Evolutionary conservation across 2,113 vertebrate species (phyloP), one percentile per base, ranked within the genome.

Genomic region (Corapipo altera): DNA sequence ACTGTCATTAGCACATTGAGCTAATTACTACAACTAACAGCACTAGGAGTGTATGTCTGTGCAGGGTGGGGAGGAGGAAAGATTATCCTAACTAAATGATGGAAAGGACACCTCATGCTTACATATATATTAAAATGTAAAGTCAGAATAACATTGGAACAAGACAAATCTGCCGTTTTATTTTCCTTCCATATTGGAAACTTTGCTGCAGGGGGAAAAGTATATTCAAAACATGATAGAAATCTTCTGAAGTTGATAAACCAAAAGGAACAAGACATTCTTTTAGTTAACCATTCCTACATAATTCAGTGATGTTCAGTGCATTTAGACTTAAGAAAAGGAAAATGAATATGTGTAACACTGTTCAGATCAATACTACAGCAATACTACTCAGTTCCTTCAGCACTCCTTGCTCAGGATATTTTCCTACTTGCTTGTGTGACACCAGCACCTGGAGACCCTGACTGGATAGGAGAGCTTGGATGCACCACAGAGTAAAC

Each of bases 1-100:
- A 98, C 94, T 97, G 98, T 98, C 98, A 98, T 98, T 98, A 98
- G 93, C 97, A 97, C 97, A 98, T 93, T 96, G 98, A 99, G 98
- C 98, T 99, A 99, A 99, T 99, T 99, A 98, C 97, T 97, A 96
- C 97, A 98, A 97, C 97, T 97, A 98, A 97, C 97, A 97, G 89
- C 84, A 86, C 81, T 75, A 35, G 76, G 59, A 33, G 26, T 33
- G 43, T 35, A 21, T n/a, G 20, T 69, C 23, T 23, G 33, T 48
- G 65, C 65, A 57, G 72, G 61, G 20, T 72, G 32, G 57, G 48
- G 22, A 87, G 39, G 22, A 91, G 22, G 39, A 39, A 88, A 91
- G 58, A 41, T 35, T 51, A 87, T 78, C 75, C 88, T 74, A 88
- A 85, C 51, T 82, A 79, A 91, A 44, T 27, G 65, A 89, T 14